Percentiles rank a stretch among this genome's conserved stretches.
These are phyloP conservation scores for Chelidonichthys spinosus DNA, from an alignment of 2,797 vertebrate species.

Conservation along the genomic window DNA sequence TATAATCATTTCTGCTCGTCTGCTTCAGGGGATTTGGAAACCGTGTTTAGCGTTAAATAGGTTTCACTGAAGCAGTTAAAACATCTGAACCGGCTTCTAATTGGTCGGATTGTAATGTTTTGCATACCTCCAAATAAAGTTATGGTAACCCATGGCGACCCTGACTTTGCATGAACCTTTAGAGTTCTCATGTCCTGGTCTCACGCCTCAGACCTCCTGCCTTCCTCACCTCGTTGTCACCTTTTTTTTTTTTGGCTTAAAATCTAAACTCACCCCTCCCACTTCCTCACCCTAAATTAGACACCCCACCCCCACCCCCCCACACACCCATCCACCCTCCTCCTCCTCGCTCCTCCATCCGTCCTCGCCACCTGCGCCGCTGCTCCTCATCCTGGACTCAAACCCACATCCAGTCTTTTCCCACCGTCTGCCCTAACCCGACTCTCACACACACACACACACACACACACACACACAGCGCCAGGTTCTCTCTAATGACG, in stretches of 20 bases:
- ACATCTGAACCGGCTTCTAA: conserved; percentile 1
- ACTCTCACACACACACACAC: conserved; percentile 45
- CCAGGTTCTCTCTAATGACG: conserved; percentile 98
- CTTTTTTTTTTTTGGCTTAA: conserved; percentile 20
- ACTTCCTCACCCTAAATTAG: conserved; percentile 25
- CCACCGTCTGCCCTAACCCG: conserved; percentile 89
- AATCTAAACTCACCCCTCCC: conserved; percentile 33
- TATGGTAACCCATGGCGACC: background rate
- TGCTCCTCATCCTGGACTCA: conserved; percentile 51
- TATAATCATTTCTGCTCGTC: background rate
- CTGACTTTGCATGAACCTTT: conserved; percentile 31
- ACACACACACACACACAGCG: conserved; percentile 64
- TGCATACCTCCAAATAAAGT: background rate
- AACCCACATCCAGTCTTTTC: conserved; percentile 49
- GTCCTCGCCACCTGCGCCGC: conserved; percentile 62
- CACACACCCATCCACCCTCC: conserved; percentile 45
- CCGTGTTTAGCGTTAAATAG: background rate
- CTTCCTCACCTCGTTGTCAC: conserved; percentile 1
- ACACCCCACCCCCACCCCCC: conserved; percentile 42
- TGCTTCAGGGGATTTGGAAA: conserved; percentile 3
- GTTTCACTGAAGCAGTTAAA: background rate
- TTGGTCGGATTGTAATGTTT: background rate
- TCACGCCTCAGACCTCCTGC: conserved; percentile 31
- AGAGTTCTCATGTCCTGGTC: background rate
- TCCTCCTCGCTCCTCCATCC: conserved; percentile 43